Evolutionary conservation across 1,140 invertebrate species (phyloP).

Genomic region (Bradynema listronoti): DNA sequence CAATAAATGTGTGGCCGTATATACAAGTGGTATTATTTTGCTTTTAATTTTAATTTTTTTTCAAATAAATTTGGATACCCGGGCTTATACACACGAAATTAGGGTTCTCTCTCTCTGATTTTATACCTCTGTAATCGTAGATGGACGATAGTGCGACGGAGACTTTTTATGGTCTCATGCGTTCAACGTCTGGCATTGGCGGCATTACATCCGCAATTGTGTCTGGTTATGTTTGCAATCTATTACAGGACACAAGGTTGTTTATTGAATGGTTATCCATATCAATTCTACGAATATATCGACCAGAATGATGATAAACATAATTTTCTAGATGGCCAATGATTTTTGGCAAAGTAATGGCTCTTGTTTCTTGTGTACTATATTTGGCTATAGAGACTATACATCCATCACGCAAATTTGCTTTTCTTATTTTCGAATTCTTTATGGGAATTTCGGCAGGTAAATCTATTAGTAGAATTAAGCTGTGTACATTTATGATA

Average conservation of each 20-base stretch:
- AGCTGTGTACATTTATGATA: background rate
- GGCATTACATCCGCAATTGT: conserved; percentile 33
- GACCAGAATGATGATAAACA: background rate
- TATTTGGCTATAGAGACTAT: conserved; percentile 41
- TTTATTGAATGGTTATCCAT: conserved; percentile 13
- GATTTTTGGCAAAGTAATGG: conserved; percentile 36
- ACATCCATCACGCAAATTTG: background rate
- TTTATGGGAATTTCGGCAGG: conserved; percentile 45
- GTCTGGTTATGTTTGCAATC: conserved; percentile 36
- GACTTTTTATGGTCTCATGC: conserved; percentile 43
- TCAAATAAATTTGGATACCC: too few relatives aligned
- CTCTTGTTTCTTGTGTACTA: conserved; percentile 38
- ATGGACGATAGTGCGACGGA: conserved; percentile 34
- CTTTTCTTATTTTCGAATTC: conserved; percentile 46
- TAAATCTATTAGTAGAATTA: background rate
- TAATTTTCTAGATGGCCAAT: conserved; percentile 34
- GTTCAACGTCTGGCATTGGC: conserved; percentile 38
- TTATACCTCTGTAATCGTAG: too few relatives aligned
- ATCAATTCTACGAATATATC: background rate
- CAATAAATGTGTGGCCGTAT: conserved; percentile 40
- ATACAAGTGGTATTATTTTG: too few relatives aligned
- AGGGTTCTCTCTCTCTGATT: too few relatives aligned
- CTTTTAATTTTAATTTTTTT: too few relatives aligned
- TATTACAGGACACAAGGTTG: conserved; percentile 33
- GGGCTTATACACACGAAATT: too few relatives aligned